These are phyloP conservation scores for Xenopus tropicalis DNA, from an alignment of 2,113 vertebrate genomes.

Conservation along the genomic window DNA sequence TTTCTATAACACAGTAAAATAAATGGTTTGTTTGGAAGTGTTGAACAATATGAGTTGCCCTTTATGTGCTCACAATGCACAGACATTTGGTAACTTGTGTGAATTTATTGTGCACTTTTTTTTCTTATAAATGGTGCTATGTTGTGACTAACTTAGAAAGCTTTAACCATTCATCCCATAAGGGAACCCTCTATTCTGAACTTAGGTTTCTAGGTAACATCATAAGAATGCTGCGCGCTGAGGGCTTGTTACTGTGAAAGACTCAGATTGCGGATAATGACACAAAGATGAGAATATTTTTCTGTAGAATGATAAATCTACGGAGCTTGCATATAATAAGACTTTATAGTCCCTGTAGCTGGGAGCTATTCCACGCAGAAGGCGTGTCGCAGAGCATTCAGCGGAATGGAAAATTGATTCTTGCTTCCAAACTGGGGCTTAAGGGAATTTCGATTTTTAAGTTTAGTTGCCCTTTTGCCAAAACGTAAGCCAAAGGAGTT, in stretches of 20 bases:
- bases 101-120: no score
- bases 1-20: no score
- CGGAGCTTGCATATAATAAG: background rate
- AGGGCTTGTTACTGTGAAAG: background rate
- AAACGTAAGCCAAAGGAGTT: slow-evolving; percentile 39
- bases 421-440: background rate
- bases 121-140: no score
- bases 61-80: no score
- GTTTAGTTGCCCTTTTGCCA: slow-evolving; percentile 19
- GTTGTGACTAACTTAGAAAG: no score
- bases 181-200: background rate
- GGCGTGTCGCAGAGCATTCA: background rate
- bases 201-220: slow-evolving; percentile 16
- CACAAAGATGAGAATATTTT: background rate
- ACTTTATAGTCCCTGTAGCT: background rate
- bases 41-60: no score
- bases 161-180: no score
- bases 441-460: background rate
- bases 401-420: background rate
- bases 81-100: no score
- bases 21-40: no score
- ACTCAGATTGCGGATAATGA: slow-evolving; percentile 20
- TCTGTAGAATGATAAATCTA: background rate
- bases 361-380: slow-evolving; percentile 1
- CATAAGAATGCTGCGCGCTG: background rate